These are phyloP conservation scores for Python bivittatus DNA, from an alignment of 2,113 vertebrate genomes.

Conservation along the genomic window DNA sequence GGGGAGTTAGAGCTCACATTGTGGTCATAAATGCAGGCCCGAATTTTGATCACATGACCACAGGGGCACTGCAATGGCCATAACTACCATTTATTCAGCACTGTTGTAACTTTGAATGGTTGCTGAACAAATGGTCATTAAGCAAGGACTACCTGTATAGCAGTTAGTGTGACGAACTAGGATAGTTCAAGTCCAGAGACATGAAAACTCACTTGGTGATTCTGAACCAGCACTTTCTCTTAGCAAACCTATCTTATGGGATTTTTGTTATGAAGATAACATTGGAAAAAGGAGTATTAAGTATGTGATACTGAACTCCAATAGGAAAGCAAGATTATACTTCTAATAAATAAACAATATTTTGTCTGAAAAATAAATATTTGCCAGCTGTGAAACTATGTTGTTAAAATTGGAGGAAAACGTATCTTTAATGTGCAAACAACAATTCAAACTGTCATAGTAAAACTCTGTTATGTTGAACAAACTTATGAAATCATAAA, in stretches of 20 bases:
- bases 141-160: too few species aligned
- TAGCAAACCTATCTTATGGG: too few species aligned
- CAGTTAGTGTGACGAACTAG: too few species aligned
- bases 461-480: neutral
- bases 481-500: neutral
- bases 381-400: neutral
- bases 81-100: neutral
- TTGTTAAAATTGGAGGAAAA: neutral
- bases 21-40: neutral
- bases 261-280: too few species aligned
- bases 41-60: neutral
- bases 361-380: neutral
- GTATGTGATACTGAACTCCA: too few species aligned
- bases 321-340: neutral
- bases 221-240: too few species aligned
- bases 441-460: neutral
- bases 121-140: too few species aligned
- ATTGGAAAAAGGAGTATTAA: too few species aligned
- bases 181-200: too few species aligned
- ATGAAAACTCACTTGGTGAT: too few species aligned
- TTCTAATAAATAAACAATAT: neutral
- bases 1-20: neutral
- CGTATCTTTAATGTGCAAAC: neutral
- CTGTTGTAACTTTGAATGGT: neutral
- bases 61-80: neutral